Conservation (phyloP, 2,113 vertebrate genomes). For the Anolis carolinensis region DNA sequence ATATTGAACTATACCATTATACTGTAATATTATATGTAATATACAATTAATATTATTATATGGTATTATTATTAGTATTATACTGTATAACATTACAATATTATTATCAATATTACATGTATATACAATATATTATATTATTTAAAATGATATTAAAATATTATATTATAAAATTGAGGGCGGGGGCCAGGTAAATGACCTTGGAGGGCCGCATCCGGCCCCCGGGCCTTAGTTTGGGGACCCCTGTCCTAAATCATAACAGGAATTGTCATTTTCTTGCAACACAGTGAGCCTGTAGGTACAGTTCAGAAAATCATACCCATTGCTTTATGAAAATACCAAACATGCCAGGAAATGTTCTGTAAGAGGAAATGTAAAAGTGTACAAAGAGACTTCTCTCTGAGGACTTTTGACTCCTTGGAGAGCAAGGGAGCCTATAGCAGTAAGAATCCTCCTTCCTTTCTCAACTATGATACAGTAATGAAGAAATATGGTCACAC, state of each 20-base stretch:
- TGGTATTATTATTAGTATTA: no score
- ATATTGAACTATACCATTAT: no score
- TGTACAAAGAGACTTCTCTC: not conserved
- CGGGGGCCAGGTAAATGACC: no score
- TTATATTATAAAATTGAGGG: no score
- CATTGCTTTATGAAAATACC: not conserved
- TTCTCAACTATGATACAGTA: constrained; percentile 1
- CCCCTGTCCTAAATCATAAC: not conserved
- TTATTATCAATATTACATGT: no score
- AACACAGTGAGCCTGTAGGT: not conserved
- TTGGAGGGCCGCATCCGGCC: no score
- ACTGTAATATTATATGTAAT: no score
- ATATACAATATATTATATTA: no score
- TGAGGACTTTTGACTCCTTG: not conserved
- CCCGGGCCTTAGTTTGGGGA: no score
- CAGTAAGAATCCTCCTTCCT: not conserved
- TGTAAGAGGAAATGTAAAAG: not conserved
- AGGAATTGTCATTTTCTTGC: not conserved
- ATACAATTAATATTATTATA: no score
- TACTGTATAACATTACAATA: no score
- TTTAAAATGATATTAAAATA: no score
- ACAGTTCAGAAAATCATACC: not conserved
- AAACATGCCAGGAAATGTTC: not conserved
- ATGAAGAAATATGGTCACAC: constrained; percentile 17
- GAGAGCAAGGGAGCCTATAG: not conserved